Conservation (phyloP, 2,888 invertebrate species). For the Mimas tiliae region DNA sequence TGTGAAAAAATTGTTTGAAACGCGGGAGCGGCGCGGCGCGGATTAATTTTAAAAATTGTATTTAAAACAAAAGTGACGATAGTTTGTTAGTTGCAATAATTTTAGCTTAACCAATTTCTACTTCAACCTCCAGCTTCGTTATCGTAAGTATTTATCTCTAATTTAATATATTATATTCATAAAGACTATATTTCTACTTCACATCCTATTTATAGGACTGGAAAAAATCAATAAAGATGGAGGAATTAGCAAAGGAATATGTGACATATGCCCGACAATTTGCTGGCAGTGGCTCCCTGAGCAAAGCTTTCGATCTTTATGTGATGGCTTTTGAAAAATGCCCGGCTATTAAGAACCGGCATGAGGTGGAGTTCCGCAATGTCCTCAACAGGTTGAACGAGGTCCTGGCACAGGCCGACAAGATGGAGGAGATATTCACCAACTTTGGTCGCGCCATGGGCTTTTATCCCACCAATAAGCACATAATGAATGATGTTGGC, state of each 20-base stretch:
- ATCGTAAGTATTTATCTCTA: conserved; percentile 4
- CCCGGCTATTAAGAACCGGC: conserved; percentile 44
- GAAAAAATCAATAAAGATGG: conserved; percentile 44
- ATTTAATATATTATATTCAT: background rate
- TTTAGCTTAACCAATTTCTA: background rate
- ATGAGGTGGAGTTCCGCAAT: conserved; percentile 60
- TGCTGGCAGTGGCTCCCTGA: conserved; percentile 49
- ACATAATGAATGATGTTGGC: conserved; percentile 68
- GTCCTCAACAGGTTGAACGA: conserved; percentile 55
- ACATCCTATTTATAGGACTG: conserved; percentile 23
- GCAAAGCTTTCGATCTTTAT: conserved; percentile 64
- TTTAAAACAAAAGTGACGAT: background rate
- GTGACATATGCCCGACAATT: conserved; percentile 56
- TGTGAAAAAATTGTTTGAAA: background rate
- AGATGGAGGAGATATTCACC: conserved; percentile 61
- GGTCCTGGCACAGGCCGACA: conserved; percentile 46
- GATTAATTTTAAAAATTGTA: background rate
- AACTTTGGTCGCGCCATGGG: conserved; percentile 60
- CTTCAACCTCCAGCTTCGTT: background rate
- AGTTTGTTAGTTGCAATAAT: background rate
- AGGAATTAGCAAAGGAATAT: conserved; percentile 47
- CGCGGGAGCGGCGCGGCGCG: background rate
- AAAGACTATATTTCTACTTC: background rate
- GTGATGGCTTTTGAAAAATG: conserved; percentile 58
- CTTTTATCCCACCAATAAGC: conserved; percentile 57